Evolutionary conservation across 92 coral and sea anemone species (phyloP).

Genomic region (Porites cylindrica): DNA sequence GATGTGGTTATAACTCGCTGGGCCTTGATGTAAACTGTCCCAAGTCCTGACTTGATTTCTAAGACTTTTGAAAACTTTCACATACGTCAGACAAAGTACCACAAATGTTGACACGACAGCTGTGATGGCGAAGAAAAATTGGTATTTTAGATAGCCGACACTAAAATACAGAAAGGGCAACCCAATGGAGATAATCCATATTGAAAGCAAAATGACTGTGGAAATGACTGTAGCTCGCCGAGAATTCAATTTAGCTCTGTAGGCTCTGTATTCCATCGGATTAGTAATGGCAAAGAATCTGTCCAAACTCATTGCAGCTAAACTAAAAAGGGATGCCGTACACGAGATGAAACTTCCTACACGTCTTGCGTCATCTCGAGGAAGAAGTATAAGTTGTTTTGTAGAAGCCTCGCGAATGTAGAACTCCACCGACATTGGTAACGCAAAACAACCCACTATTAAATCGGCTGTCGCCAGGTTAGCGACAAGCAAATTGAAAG

Average conservation of each 20-base stretch:
- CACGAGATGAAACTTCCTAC: constrained; percentile 79
- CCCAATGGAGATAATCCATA: constrained; percentile 82
- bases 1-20: not conserved
- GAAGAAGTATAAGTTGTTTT: constrained; percentile 5
- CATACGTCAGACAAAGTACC: constrained; percentile 69
- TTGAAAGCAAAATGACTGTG: constrained; percentile 46
- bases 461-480: constrained; percentile 84
- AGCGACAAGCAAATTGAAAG: constrained; percentile 84
- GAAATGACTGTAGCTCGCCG: constrained; percentile 46
- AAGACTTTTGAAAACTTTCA: constrained; percentile 58
- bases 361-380: constrained; percentile 66
- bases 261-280: constrained; percentile 72
- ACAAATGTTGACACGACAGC: constrained; percentile 84
- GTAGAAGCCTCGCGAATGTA: constrained; percentile 74
- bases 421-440: constrained; percentile 78
- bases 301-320: constrained; percentile 86
- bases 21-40: constrained; percentile 8
- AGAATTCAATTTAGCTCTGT: constrained; percentile 53
- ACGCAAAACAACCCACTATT: constrained; percentile 79
- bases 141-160: constrained; percentile 85
- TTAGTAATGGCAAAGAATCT: constrained; percentile 84
- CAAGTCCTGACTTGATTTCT: constrained; percentile 28
- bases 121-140: constrained; percentile 90
- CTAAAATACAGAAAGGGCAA: constrained; percentile 85
- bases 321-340: constrained; percentile 87